These are phyloP conservation scores for Eupithecia exiguata DNA, from an alignment of 2,888 invertebrate species.

Conservation along the genomic window DNA sequence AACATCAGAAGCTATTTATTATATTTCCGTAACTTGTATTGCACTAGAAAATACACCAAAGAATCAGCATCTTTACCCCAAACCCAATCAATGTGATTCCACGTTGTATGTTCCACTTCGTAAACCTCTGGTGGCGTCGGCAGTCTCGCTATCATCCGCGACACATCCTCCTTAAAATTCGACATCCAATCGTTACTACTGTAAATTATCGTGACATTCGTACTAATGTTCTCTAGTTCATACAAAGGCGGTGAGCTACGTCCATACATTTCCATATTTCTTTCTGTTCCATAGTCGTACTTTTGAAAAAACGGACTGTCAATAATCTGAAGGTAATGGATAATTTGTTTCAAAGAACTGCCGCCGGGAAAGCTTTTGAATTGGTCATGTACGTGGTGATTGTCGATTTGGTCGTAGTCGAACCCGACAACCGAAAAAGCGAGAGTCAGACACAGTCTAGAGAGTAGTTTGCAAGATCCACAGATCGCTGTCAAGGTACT, in stretches of 20 bases:
- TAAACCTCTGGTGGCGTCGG: neutral
- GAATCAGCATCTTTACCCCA: slow-evolving; percentile 12
- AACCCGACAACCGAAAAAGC: neutral
- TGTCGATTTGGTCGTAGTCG: neutral
- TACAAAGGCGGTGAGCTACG: neutral
- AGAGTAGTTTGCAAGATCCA: neutral
- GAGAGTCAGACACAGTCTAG: neutral
- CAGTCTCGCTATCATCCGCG: neutral
- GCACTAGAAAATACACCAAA: neutral
- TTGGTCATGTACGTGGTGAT: neutral
- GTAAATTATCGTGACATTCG: neutral
- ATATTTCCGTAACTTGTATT: neutral
- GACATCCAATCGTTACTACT: neutral
- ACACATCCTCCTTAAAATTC: neutral
- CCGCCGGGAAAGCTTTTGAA: neutral
- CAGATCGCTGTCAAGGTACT: neutral
- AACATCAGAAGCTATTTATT: neutral
- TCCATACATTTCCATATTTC: neutral
- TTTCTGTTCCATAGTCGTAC: neutral
- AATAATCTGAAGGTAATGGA: slow-evolving; percentile 1
- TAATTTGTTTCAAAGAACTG: neutral
- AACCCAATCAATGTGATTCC: neutral
- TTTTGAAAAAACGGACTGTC: neutral
- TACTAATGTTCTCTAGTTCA: neutral
- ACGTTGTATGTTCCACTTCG: neutral